These are phyloP conservation scores for Tapirus indicus DNA, from an alignment of 2,797 vertebrate species.

Conservation along the genomic window DNA sequence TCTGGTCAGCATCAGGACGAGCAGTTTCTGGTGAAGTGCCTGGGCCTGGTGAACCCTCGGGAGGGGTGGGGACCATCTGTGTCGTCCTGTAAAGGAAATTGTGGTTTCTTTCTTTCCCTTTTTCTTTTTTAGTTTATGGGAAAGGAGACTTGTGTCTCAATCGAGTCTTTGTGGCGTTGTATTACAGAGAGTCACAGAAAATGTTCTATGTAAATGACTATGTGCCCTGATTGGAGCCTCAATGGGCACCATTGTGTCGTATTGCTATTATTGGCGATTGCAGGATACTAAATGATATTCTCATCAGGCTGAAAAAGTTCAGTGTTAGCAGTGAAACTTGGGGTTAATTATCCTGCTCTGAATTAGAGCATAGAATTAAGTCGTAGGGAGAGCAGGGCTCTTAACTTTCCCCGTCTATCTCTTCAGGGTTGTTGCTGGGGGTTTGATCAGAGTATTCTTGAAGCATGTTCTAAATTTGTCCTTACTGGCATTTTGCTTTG, in stretches of 20 bases:
- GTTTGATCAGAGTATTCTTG: conserved; percentile 70
- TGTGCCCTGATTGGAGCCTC: conserved; percentile 88
- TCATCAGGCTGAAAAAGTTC: conserved; percentile 88
- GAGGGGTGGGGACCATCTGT: conserved; percentile 85
- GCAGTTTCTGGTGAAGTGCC: conserved; percentile 17
- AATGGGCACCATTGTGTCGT: conserved; percentile 89
- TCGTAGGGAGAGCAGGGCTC: conserved; percentile 81
- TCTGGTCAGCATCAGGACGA: background rate
- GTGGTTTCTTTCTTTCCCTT: conserved; percentile 80
- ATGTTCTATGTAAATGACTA: conserved; percentile 90
- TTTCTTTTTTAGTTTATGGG: conserved; percentile 85
- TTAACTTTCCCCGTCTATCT: conserved; percentile 75
- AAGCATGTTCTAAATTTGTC: conserved; percentile 79
- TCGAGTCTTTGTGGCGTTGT: conserved; percentile 89
- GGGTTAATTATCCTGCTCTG: conserved; percentile 86
- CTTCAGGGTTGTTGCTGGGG: conserved; percentile 53
- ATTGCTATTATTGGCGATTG: conserved; percentile 90
- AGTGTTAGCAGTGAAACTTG: conserved; percentile 84
- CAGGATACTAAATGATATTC: conserved; percentile 89
- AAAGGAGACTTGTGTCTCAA: conserved; percentile 88
- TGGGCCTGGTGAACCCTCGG: conserved; percentile 45
- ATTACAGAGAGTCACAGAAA: conserved; percentile 89
- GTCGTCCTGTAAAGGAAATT: conserved; percentile 87
- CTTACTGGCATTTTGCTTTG: conserved; percentile 70
- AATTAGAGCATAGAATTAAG: conserved; percentile 87